Evolutionary conservation across 2,113 vertebrate species (phyloP), one percentile per base, ranked within the genome.

Genomic region (Calidris pygmaea): DNA sequence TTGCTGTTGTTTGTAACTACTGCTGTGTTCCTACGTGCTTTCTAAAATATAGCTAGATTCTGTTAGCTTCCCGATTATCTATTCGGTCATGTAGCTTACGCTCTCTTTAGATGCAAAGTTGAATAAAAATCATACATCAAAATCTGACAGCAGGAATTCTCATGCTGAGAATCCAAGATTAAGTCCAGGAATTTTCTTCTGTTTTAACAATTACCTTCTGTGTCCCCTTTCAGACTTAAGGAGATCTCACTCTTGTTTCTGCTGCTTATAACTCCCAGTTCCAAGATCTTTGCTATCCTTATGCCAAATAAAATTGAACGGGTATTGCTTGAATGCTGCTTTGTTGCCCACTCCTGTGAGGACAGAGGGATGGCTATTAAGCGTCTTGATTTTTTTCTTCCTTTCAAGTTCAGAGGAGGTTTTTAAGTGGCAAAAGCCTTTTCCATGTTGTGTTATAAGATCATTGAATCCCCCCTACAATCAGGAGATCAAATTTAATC

Each of bases 111-210:
- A 93, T 86, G 94, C 48, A 55, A 91, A 92, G 74, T 94, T 96
- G 96, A 96, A 96, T 96, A 97, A 91, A 45, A 96, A 96, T 90
- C 53, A 60, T 94, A 91, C 91, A 93, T 91, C 91, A 86, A 93
- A 95, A 94, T 93, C 71, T 89, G 90, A 93, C 94, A 94, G 87
- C 90, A 67, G 94, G 93, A 92, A 95, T 95, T 95, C 67, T 93
- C 82, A 87, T 72, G 92, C 92, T 96, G 92, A 90, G 90, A 93
- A 94, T 96, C 68, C 55, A 78, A 84, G 90, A 90, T 93, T 85
- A 94, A 81, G 77, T 87, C 93, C 89, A 95, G 91, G 83, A 95
- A 89, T 97, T 87, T 95, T 92, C 90, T 82, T 93, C 92, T 89
- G 74, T 72, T 94, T 89, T 91, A 96, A 94, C 85, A 89, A 72